These are phyloP conservation scores for Brenthis ino DNA, from an alignment of 2,888 invertebrate species.

Conservation along the genomic window DNA sequence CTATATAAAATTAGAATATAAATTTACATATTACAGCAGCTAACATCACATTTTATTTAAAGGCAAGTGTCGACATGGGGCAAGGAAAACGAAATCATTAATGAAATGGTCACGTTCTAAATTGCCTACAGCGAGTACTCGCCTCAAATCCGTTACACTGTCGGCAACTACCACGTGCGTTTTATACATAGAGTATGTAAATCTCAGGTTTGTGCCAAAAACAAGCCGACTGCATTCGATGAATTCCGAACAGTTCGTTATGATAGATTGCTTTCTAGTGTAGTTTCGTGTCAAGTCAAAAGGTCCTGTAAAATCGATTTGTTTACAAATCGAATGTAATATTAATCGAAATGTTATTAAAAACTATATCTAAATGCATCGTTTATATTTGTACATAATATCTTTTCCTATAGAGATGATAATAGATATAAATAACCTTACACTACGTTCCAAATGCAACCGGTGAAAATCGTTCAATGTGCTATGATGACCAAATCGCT, in stretches of 20 bases:
- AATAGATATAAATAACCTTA: too few relatives aligned
- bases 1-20: too few relatives aligned
- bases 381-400: too few relatives aligned
- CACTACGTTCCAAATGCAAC: too few relatives aligned
- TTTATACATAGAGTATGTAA: slow-evolving; percentile 66
- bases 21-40: too few relatives aligned
- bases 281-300: neutral
- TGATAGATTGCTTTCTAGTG: slow-evolving; percentile 24
- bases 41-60: too few relatives aligned
- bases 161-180: slow-evolving; percentile 57
- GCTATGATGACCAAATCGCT: neutral
- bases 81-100: neutral
- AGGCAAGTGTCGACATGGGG: too few relatives aligned
- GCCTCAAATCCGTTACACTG: slow-evolving; percentile 20
- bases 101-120: slow-evolving; percentile 21
- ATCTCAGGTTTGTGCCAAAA: slow-evolving; percentile 64
- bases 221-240: slow-evolving; percentile 52
- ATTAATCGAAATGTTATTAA: too few relatives aligned
- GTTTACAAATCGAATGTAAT: too few relatives aligned
- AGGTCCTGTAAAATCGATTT: too few relatives aligned
- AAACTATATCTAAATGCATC: too few relatives aligned
- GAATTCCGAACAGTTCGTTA: slow-evolving; percentile 56
- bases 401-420: too few relatives aligned
- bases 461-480: neutral
- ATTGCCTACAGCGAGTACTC: slow-evolving; percentile 16